Evolutionary conservation across 2,113 vertebrate species (phyloP).

Genomic region (Eleginops maclovinus): DNA sequence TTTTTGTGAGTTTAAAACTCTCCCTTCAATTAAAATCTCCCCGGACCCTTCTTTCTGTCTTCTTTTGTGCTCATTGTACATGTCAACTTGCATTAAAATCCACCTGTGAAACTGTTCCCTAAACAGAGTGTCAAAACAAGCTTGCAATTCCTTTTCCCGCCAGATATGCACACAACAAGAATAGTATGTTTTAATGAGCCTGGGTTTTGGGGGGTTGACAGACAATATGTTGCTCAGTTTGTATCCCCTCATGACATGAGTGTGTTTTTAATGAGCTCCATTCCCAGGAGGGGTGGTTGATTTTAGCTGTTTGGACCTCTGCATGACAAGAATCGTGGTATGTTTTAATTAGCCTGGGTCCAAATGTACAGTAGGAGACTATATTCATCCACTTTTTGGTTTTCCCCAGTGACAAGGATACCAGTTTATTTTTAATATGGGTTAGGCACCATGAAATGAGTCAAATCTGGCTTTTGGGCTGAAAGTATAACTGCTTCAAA

Average conservation of each 20-base stretch:
- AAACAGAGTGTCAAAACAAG: conserved; percentile 15
- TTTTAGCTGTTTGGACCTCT: conserved; percentile 45
- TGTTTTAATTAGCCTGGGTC: conserved; percentile 65
- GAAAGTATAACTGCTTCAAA: conserved; percentile 26
- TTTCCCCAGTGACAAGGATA: conserved; percentile 39
- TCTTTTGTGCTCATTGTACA: conserved; percentile 8
- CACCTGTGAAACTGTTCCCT: conserved; percentile 3
- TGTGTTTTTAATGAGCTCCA: conserved; percentile 59
- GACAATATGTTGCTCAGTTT: conserved; percentile 37
- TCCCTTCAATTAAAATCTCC: conserved; percentile 5
- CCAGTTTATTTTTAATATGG: conserved; percentile 54
- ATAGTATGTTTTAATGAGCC: conserved; percentile 60
- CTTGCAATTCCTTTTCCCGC: neutral
- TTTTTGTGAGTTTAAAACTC: neutral
- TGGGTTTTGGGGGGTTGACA: conserved; percentile 38
- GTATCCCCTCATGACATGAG: conserved; percentile 9
- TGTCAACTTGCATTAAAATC: conserved; percentile 16
- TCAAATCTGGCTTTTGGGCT: conserved; percentile 19
- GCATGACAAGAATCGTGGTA: conserved; percentile 30
- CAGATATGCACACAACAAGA: conserved; percentile 21
- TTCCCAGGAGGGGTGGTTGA: conserved; percentile 24
- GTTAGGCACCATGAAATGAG: conserved; percentile 26
- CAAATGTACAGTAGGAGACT: conserved; percentile 26
- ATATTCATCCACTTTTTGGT: conserved; percentile 40
- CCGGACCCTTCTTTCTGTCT: neutral